These are phyloP conservation scores for Phataginus tricuspis DNA, from an alignment of 2,797 vertebrate genomes.

Conservation along the genomic window DNA sequence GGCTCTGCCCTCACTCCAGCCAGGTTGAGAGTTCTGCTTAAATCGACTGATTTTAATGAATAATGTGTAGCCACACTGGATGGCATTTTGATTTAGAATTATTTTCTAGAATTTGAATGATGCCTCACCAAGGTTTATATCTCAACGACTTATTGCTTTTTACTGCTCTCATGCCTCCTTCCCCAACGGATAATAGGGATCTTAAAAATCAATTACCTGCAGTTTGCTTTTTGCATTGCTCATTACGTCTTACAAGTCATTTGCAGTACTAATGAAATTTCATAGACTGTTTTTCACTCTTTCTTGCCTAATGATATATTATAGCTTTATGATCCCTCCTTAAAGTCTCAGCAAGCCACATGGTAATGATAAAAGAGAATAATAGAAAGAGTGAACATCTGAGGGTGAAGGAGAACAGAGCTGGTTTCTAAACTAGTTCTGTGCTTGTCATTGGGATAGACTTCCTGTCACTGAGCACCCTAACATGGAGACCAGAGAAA, in stretches of 20 bases:
- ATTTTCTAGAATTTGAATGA: constrained; percentile 53
- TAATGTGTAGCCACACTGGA: not conserved
- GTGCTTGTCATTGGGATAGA: not conserved
- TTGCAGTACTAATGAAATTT: not conserved
- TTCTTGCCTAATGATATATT: constrained; percentile 27
- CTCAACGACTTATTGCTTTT: constrained; percentile 22
- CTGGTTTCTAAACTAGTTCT: not conserved
- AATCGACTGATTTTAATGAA: constrained; percentile 43
- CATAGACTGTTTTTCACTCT: not conserved
- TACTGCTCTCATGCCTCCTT: not conserved
- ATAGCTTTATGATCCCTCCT: not conserved
- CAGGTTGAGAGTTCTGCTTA: constrained; percentile 37
- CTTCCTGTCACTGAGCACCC: not conserved
- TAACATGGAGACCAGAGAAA: not conserved
- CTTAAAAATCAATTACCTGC: constrained; percentile 1
- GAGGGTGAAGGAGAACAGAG: not conserved
- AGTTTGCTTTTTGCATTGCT: not conserved
- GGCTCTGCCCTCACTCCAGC: constrained; percentile 34
- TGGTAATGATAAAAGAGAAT: not conserved
- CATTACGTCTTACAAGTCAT: not conserved
- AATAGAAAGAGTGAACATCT: not conserved
- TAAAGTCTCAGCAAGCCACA: not conserved
- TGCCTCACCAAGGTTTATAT: constrained; percentile 11
- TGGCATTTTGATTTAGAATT: constrained; percentile 63
- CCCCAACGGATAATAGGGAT: not conserved